Percentiles rank a stretch among this genome's conserved stretches.
Conservation (phyloP, 2,888 invertebrate species). For the Protodeltote pygarga region DNA sequence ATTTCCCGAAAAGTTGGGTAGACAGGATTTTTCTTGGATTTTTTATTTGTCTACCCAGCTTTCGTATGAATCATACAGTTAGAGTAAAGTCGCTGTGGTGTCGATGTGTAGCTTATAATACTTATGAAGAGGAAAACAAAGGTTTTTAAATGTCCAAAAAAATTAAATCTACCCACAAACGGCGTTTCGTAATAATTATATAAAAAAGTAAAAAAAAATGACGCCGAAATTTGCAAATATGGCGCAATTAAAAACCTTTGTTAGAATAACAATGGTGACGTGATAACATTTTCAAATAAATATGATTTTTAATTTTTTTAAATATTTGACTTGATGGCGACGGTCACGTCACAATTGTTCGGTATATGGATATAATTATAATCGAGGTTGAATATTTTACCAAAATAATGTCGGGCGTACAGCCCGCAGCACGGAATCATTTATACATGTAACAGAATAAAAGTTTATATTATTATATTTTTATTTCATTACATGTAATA, state of each 20-base stretch:
- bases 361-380: slow-evolving; percentile 49
- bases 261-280: slow-evolving; percentile 57
- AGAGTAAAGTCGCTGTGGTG: slow-evolving; percentile 59
- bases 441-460: slow-evolving; percentile 78
- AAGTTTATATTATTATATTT: slow-evolving; percentile 80
- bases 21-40: slow-evolving; percentile 54
- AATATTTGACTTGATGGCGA: slow-evolving; percentile 32
- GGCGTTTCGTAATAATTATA: background rate
- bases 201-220: slow-evolving; percentile 10
- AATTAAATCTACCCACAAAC: background rate
- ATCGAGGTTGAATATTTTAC: slow-evolving; percentile 53
- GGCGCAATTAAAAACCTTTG: slow-evolving; percentile 62
- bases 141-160: slow-evolving; percentile 42
- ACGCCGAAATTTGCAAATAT: slow-evolving; percentile 22
- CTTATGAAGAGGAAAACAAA: slow-evolving; percentile 37
- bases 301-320: slow-evolving; percentile 38
- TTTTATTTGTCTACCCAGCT: slow-evolving; percentile 65
- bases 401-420: slow-evolving; percentile 50
- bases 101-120: slow-evolving; percentile 58
- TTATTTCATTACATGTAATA: slow-evolving; percentile 86
- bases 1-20: slow-evolving; percentile 64
- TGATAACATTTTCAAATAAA: slow-evolving; percentile 40
- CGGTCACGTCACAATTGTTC: slow-evolving; percentile 56
- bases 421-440: slow-evolving; percentile 59
- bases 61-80: slow-evolving; percentile 51